These are phyloP conservation scores for Xiphophorus birchmanni DNA, from an alignment of 2,797 vertebrate genomes.

Conservation along the genomic window DNA sequence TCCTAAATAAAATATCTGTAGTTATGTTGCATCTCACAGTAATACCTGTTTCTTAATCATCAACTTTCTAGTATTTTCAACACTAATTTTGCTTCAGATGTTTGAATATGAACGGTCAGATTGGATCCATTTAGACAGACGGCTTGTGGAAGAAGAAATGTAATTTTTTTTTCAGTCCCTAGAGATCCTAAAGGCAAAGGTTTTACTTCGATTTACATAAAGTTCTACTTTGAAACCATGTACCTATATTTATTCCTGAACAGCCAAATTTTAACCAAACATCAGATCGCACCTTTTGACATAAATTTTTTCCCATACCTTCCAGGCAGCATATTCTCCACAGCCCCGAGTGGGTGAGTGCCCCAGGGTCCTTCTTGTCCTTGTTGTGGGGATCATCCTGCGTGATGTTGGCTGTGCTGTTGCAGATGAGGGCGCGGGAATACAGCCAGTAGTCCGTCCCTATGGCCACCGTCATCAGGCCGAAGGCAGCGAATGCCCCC, in stretches of 20 bases:
- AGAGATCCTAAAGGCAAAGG: not conserved
- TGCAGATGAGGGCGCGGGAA: constrained; percentile 92
- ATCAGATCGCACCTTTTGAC: constrained; percentile 5
- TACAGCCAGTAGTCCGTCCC: constrained; percentile 98
- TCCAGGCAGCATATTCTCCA: constrained; percentile 97
- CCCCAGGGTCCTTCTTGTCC: constrained; percentile 92
- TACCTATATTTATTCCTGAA: not conserved
- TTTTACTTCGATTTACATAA: not conserved
- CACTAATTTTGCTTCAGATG: not conserved
- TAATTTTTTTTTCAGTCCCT: not conserved
- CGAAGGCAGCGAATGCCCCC: constrained; percentile 93
- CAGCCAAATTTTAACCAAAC: constrained; percentile 4
- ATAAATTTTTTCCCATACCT: constrained; percentile 76
- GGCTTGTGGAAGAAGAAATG: not conserved
- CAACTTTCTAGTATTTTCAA: not conserved
- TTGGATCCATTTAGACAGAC: not conserved
- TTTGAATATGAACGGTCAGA: not conserved
- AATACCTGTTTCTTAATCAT: not conserved
- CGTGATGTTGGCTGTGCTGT: constrained; percentile 88
- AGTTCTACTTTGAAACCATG: not conserved
- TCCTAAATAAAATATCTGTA: not conserved
- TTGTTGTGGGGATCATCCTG: constrained; percentile 87
- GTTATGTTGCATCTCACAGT: not conserved
- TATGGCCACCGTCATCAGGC: constrained; percentile 96
- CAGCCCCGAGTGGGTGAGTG: constrained; percentile 92